Evolutionary conservation across 2,888 invertebrate species (phyloP).

Genomic region (Harpagoxenus sublaevis): DNA sequence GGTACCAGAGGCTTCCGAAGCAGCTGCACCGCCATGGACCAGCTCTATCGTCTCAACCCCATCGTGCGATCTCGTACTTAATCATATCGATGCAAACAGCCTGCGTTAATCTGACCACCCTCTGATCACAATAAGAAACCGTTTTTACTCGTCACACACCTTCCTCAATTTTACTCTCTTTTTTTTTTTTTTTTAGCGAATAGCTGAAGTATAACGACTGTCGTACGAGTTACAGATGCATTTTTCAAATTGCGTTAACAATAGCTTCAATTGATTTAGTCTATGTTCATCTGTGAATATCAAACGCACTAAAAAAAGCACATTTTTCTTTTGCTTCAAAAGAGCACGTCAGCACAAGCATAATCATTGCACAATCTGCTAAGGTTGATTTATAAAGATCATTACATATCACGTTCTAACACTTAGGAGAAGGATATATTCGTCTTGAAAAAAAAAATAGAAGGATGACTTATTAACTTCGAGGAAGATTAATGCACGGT

Average conservation of each 20-base stretch:
- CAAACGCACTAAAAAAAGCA: constrained; percentile 6
- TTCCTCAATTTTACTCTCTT: background rate
- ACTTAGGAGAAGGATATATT: background rate
- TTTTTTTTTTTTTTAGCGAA: constrained; percentile 1
- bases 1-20: constrained; percentile 67
- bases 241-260: constrained; percentile 36
- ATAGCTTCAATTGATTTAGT: background rate
- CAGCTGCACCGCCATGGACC: constrained; percentile 72
- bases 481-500: constrained; percentile 33
- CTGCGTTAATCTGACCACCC: constrained; percentile 69
- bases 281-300: constrained; percentile 20
- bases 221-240: constrained; percentile 17
- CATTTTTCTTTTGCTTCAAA: constrained; percentile 18
- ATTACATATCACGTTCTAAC: constrained; percentile 11
- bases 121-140: constrained; percentile 35
- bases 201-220: constrained; percentile 6
- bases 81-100: constrained; percentile 75
- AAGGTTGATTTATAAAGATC: background rate
- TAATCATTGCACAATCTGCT: constrained; percentile 23
- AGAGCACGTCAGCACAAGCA: constrained; percentile 23
- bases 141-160: background rate
- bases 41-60: constrained; percentile 69
- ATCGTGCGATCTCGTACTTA: constrained; percentile 72
- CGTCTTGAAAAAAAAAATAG: background rate
- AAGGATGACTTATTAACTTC: constrained; percentile 30